These are phyloP conservation scores for Aurelia aurita DNA, from an alignment of 30 jellyfish, hydroid and myxozoan genomes.

Conservation along the genomic window DNA sequence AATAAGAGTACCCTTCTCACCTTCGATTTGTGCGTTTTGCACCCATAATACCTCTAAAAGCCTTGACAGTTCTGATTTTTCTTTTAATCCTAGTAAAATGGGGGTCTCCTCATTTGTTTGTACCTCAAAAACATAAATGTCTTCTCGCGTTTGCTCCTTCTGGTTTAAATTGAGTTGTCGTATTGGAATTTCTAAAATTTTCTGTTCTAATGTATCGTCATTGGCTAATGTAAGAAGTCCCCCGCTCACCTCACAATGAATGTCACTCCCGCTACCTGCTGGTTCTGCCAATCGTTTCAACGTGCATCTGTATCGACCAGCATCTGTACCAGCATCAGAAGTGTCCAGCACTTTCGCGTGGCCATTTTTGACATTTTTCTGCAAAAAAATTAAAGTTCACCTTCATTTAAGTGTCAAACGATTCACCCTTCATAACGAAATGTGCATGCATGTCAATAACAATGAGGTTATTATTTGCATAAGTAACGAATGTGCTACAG, in stretches of 20 bases:
- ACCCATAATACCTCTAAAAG: constrained; percentile 48
- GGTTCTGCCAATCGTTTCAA: neutral
- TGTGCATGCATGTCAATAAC: no score
- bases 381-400: neutral
- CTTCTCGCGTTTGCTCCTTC: neutral
- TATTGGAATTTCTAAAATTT: constrained; percentile 30
- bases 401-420: neutral
- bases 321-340: constrained; percentile 12
- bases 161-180: constrained; percentile 37
- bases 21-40: constrained; percentile 47
- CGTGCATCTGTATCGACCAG: constrained; percentile 7
- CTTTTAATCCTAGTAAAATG: constrained; percentile 11
- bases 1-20: constrained; percentile 42
- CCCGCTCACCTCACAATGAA: constrained; percentile 34
- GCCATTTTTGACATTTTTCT: constrained; percentile 44
- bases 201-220: constrained; percentile 7
- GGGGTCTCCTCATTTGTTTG: neutral
- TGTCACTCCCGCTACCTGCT: constrained; percentile 29
- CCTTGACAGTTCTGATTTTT: neutral
- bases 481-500: no score
- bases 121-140: constrained; percentile 2
- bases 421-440: no score
- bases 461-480: no score
- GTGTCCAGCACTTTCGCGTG: constrained; percentile 13
- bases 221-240: constrained; percentile 44